phyloP scores from a whole-genome alignment of 2,888 invertebrate genomes.

The Microctonus aethiopoides region DNA sequence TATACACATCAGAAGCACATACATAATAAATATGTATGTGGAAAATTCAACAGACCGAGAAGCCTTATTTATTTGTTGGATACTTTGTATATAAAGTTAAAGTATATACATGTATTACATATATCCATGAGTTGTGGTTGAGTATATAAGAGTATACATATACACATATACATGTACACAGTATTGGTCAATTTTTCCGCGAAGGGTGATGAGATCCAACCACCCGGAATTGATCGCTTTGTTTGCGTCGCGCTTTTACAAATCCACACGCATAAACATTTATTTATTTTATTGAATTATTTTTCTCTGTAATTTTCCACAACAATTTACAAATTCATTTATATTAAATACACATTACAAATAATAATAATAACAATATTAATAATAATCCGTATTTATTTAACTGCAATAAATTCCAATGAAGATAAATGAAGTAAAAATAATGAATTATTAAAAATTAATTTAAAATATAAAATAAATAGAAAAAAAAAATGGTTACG shows the following conservation, averaged over 20 bases:
- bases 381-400: too few species aligned
- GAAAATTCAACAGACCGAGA: conserved; percentile 23
- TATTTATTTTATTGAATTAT: neutral
- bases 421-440: too few species aligned
- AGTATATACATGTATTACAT: conserved; percentile 1
- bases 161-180: conserved; percentile 10
- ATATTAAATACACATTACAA: too few species aligned
- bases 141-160: neutral
- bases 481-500: too few species aligned
- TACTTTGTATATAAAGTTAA: neutral
- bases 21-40: too few species aligned
- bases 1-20: too few species aligned
- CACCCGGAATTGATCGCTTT: conserved; percentile 66
- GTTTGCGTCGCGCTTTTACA: conserved; percentile 53
- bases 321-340: too few species aligned
- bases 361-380: too few species aligned
- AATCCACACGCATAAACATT: neutral
- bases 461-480: too few species aligned
- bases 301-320: neutral
- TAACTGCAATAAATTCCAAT: too few species aligned
- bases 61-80: conserved; percentile 59
- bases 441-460: too few species aligned
- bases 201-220: conserved; percentile 57
- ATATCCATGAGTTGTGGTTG: too few species aligned
- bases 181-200: conserved; percentile 36